Base-by-base conservation (phyloP, 2,113 vertebrate genomes). In the Polypterus senegalus region DNA sequence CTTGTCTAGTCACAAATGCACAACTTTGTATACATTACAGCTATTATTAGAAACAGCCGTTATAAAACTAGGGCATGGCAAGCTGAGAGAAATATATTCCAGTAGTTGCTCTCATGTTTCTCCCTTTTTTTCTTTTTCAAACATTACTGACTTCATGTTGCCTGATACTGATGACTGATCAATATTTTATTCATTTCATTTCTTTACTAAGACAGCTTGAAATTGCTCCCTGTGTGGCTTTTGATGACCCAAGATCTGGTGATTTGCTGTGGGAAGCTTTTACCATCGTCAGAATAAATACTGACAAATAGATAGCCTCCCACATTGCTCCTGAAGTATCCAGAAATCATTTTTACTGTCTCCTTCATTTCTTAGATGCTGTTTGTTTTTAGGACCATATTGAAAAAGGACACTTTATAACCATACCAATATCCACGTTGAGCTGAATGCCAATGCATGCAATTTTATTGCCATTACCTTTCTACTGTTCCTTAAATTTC, bases 391-490 rank as follows among this genome's bases (percentile, higher is more conserved):
- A 7, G 49, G 6, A 9, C 49, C 49, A 51, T 10, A 8, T 48
- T 27, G 2, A 54, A 54, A 61, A 44, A 11, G 49, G 6, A 46
- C 3, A 9, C 11, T 54, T 5, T 9, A 43, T 46, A 46, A 11
- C 8, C n/a, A n/a, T 48, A n/a, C 27, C 43, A 61, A 52, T 52
- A 61, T 52, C 47, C 11, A 53, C 47, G 49, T 62, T 46, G 27
- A 27, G 27, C 27, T 27, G 27, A 27, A 27, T 27, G 27, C 27
- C 27, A 27, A 27, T 27, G 51, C 11, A 9, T 54, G 45, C 43
- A 47, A 10, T 61, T 45, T 53, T 52, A 7, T 48, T 54, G 51
- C 6, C 47, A 52, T 46, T 45, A 47, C 49, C 3, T 46, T 45
- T 27, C 27, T 27, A 27, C 27, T 27, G 27, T 27, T 27, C n/a